phyloP scores from a whole-genome alignment of 2,113 vertebrate species.

The Diadophis punctatus region DNA sequence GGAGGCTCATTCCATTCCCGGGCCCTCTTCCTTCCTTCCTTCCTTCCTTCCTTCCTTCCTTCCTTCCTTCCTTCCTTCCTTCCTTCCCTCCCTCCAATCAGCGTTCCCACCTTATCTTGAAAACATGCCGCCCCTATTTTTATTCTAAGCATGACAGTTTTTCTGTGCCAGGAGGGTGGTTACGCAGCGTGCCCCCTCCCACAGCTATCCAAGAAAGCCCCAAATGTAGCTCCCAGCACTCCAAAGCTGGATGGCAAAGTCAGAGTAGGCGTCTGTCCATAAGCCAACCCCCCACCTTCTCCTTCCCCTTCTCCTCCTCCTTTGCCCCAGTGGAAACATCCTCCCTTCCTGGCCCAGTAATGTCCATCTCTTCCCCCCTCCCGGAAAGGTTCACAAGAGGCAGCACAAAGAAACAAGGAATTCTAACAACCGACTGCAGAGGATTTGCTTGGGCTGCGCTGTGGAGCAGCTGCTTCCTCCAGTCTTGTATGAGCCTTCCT shows the following conservation, averaged over 20 bases:
- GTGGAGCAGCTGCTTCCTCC: neutral
- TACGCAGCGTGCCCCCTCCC: neutral
- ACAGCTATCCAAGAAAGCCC: neutral
- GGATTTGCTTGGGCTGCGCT: neutral
- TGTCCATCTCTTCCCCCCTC: neutral
- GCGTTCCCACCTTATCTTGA: neutral
- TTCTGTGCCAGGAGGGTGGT: neutral
- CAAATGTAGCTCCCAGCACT: rapidly evolving
- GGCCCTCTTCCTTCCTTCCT: neutral
- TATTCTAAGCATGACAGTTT: neutral
- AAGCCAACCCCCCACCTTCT: neutral
- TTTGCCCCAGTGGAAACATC: neutral
- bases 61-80: neutral
- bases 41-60: neutral
- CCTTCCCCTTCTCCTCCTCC: neutral
- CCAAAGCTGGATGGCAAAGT: neutral
- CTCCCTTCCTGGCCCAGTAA: neutral
- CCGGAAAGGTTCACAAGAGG: neutral
- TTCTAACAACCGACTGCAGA: neutral
- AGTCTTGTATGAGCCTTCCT: neutral
- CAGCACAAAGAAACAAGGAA: neutral
- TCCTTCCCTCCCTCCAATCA: neutral
- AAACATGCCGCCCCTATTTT: neutral
- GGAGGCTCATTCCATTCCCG: neutral
- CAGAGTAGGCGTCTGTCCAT: neutral